These are phyloP conservation scores for Clamator glandarius DNA, from an alignment of 2,797 vertebrate genomes.

Conservation along the genomic window DNA sequence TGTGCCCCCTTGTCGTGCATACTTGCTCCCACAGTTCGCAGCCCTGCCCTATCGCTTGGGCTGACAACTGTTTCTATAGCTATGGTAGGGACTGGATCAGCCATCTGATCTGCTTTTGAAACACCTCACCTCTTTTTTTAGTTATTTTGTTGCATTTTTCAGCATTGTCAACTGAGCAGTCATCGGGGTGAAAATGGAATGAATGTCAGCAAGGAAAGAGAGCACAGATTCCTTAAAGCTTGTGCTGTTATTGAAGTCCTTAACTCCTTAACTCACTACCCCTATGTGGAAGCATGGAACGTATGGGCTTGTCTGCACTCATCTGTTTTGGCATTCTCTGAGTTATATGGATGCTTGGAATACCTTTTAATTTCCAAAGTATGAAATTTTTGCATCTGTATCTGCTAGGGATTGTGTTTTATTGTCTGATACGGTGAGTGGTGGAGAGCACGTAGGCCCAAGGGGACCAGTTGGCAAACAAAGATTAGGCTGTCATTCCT, in stretches of 20 bases:
- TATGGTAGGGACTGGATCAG: conserved; percentile 3
- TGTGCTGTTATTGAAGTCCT: not conserved
- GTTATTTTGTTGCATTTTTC: not conserved
- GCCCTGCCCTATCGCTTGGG: conserved; percentile 11
- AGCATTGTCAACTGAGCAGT: not conserved
- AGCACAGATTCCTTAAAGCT: not conserved
- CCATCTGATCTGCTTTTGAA: not conserved
- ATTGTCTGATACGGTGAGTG: not conserved
- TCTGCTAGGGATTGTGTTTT: conserved; percentile 1
- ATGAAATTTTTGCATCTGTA: conserved; percentile 3
- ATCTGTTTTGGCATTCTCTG: conserved; percentile 37
- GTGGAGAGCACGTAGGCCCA: not conserved
- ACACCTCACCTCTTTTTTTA: not conserved
- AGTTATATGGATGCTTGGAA: conserved; percentile 16
- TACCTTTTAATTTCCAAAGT: conserved; percentile 35
- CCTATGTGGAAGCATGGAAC: not conserved
- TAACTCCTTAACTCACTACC: not conserved
- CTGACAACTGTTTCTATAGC: conserved; percentile 55
- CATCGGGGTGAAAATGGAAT: not conserved
- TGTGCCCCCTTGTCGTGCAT: conserved; percentile 3
- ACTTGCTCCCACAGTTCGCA: conserved; percentile 42
- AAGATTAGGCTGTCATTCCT: not conserved
- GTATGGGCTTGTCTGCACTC: not conserved
- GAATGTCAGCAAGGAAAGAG: not conserved
- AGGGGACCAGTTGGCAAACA: not conserved